Evolutionary conservation across 2,797 vertebrate genomes (phyloP).

Genomic region (Phaenicophaeus curvirostris): DNA sequence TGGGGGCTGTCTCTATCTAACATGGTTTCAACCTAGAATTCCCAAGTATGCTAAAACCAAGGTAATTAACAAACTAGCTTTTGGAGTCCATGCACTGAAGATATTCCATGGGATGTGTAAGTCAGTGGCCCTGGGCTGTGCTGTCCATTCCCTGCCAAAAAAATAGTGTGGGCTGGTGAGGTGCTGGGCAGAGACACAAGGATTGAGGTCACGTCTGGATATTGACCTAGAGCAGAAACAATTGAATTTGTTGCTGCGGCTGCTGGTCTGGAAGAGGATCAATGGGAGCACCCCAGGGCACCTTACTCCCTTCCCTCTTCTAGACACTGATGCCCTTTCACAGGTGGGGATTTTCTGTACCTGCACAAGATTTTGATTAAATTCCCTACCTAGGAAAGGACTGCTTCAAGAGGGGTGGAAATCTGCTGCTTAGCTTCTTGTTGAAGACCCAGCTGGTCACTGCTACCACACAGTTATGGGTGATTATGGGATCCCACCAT

Average conservation of each 20-base stretch:
- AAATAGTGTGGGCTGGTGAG: neutral
- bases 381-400: neutral
- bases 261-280: neutral
- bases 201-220: neutral
- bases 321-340: fast-evolving
- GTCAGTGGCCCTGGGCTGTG: neutral
- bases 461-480: fast-evolving
- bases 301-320: neutral
- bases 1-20: neutral
- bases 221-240: neutral
- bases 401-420: neutral
- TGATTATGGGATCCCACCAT: fast-evolving
- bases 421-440: neutral
- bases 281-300: neutral
- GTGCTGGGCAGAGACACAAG: neutral
- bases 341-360: neutral
- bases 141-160: neutral
- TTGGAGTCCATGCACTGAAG: neutral
- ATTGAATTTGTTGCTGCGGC: neutral
- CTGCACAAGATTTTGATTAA: neutral
- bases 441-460: neutral
- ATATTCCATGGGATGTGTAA: neutral
- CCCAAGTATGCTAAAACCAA: neutral
- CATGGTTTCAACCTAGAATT: neutral
- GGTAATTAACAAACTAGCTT: neutral